Evolutionary conservation across 2,888 invertebrate species (phyloP).

Genomic region (Epistrophe grossulariae): DNA sequence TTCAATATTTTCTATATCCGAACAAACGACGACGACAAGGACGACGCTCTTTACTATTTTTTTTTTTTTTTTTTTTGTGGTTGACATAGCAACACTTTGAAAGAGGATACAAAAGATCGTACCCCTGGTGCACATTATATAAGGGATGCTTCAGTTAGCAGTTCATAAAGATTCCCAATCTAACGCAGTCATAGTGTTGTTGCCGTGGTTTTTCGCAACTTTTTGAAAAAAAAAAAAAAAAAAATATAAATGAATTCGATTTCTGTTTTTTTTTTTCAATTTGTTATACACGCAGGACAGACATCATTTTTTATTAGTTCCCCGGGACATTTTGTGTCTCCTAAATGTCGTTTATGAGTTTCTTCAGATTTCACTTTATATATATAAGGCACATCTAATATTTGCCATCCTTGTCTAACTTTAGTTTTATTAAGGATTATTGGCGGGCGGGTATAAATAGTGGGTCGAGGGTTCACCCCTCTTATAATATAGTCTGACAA

Average conservation of each 20-base stretch:
- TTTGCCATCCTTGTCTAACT: neutral
- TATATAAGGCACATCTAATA: neutral
- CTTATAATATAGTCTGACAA: constrained; percentile 32
- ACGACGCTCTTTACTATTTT: constrained; percentile 37
- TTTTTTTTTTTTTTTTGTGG: constrained; percentile 50
- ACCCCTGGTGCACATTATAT: constrained; percentile 69
- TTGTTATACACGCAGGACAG: constrained; percentile 71
- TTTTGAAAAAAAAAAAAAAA: constrained; percentile 1
- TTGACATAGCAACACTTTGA: constrained; percentile 63
- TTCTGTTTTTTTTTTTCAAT: constrained; percentile 58
- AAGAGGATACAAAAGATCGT: constrained; percentile 43
- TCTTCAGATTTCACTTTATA: constrained; percentile 24
- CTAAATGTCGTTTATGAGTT: constrained; percentile 64
- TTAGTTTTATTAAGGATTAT: constrained; percentile 67
- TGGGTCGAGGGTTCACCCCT: constrained; percentile 45
- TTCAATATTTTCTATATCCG: constrained; percentile 54
- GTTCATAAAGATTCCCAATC: constrained; percentile 70
- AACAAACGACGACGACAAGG: constrained; percentile 5
- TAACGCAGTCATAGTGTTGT: constrained; percentile 62
- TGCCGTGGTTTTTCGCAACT: constrained; percentile 70
- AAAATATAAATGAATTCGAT: constrained; percentile 41
- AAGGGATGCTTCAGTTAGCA: constrained; percentile 72
- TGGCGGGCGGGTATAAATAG: constrained; percentile 24
- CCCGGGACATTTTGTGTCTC: constrained; percentile 56
- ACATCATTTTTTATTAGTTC: constrained; percentile 74